phyloP scores from a whole-genome alignment of 2,113 vertebrate genomes.

The Cynocephalus volans region DNA sequence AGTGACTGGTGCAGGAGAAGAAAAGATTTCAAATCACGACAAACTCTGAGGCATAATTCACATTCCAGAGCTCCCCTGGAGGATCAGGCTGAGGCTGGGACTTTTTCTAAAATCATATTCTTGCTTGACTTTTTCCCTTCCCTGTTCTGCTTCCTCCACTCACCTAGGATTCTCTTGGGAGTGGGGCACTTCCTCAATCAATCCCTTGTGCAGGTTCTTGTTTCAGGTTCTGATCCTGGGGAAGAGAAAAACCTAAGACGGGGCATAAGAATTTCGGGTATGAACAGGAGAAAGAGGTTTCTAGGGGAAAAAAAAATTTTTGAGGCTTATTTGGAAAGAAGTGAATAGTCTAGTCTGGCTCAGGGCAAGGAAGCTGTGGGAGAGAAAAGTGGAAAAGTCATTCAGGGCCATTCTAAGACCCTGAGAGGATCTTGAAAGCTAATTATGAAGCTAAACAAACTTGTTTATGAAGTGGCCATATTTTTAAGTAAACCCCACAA shows the following conservation, averaged over 20 bases:
- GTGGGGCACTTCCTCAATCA: not conserved
- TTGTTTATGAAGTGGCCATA: not conserved
- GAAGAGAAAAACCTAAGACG: not conserved
- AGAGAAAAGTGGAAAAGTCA: not conserved
- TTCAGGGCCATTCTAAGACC: not conserved
- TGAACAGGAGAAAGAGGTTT: not conserved
- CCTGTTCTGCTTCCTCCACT: accelerated
- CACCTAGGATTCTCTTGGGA: not conserved
- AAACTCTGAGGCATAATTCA: not conserved
- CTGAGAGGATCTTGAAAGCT: not conserved
- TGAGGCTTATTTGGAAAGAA: not conserved
- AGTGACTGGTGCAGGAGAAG: not conserved
- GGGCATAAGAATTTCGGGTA: not conserved
- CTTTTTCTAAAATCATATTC: not conserved
- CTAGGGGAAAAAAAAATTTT: not conserved
- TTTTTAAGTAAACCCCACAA: not conserved
- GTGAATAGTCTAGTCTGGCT: not conserved
- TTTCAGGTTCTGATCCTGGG: not conserved
- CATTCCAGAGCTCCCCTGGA: not conserved
- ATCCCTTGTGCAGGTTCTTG: not conserved
- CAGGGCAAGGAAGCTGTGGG: too few species aligned
- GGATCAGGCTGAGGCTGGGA: not conserved
- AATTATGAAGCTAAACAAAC: not conserved
- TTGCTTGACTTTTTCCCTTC: not conserved
- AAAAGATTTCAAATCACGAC: not conserved